Base-by-base conservation (phyloP, 2,888 invertebrate species). In the Drosophila siamana region DNA sequence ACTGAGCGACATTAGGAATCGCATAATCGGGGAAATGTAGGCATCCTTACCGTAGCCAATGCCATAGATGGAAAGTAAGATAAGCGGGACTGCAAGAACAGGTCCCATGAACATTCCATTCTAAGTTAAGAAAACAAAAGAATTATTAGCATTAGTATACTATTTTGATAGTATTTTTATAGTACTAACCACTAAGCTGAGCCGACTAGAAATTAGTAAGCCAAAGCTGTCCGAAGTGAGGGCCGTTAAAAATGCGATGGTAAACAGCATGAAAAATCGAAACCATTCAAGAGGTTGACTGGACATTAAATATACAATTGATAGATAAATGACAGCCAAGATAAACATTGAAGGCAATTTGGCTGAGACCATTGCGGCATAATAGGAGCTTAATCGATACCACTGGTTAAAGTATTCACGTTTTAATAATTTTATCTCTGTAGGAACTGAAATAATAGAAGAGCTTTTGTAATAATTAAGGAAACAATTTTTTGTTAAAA, bases 31-130 rank as follows among this genome's bases (percentile, higher is more conserved):
- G 0, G 98, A 96, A 16, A 96, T 86, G 51, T 90, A 94, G 0
- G 96, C 95, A 0, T 94, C 93, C n/a, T 94, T 93, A 1, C 96
- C 96, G 66, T 95, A 95, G 4, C 98, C 98, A 86, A 98, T 95
- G 28, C 98, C 97, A 89, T 96, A 96, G 0, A 96, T 96, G 4
- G 98, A 96, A 50, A 98, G 93, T 60, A 98, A 92, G 94, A 98
- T 96, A 9, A 98, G 93, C 0, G 98, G 98, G 4, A 98, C 98
- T 55, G 96, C 94, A 63, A 96, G 90, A 0, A 97, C 96, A 13
- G 98, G 98, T 0, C 98, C 98, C 80, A 98, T 93, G 91, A 98
- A 98, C 92, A 98, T 96, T 26, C 96, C 95, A 88, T 97, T 97
- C 97, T 97, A 92, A 8, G 93, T 59, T n/a, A 57, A 28, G 15